Conservation (phyloP, 2,113 vertebrate genomes). For the Alexandromys fortis region DNA sequence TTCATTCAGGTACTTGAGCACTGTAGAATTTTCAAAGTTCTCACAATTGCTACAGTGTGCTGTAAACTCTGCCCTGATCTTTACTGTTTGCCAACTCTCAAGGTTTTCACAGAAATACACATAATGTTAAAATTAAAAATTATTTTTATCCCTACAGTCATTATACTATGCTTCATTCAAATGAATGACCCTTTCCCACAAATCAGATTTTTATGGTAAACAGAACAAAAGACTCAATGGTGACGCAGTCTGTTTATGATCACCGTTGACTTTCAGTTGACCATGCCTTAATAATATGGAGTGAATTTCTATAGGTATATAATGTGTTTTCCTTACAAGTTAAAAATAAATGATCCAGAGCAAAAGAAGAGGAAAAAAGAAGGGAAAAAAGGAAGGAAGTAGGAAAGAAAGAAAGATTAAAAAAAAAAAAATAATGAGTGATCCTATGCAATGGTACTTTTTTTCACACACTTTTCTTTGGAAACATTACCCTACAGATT, state of each 20-base stretch:
- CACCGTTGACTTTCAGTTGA: not conserved
- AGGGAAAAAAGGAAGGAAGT: no score
- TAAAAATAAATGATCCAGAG: constrained; percentile 2
- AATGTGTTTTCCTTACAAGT: not conserved
- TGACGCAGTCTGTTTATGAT: not conserved
- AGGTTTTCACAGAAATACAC: not conserved
- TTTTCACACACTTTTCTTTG: not conserved
- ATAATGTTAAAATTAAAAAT: not conserved
- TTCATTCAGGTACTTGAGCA: not conserved
- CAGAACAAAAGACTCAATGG: not conserved
- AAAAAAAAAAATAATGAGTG: not conserved
- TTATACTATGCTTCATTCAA: not conserved
- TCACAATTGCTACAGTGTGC: not conserved
- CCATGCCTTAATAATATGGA: not conserved
- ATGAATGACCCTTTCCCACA: not conserved
- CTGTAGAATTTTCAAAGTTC: not conserved
- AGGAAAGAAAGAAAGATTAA: no score
- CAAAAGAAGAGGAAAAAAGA: not conserved
- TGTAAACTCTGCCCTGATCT: not conserved
- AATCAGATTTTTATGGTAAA: not conserved
- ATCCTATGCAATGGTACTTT: not conserved
- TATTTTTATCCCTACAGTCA: not conserved
- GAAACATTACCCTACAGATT: not conserved
- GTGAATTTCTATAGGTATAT: not conserved
- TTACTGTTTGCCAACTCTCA: not conserved